Evolutionary conservation across 2,113 vertebrate genomes (phyloP), one percentile per base, ranked within the genome.

Genomic region (Neolamprologus toae): DNA sequence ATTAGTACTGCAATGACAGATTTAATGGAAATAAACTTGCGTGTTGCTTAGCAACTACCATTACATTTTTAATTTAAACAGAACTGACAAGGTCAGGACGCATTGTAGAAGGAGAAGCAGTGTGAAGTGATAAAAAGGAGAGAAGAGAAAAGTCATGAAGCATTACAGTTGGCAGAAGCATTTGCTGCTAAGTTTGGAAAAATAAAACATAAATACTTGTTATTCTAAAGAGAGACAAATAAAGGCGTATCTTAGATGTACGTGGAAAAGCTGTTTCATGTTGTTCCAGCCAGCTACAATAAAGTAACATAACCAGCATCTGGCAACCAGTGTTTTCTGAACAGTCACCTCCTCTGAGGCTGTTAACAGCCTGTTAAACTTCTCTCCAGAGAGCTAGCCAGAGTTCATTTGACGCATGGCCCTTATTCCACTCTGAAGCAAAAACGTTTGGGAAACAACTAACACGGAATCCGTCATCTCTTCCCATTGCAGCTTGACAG

Each of bases 41-140:
- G 82, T 61, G 93, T 94, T 92, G 92, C 93, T 83, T 80, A 90
- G 93, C 91, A 93, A 94, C 91, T 87, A 87, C 53, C 40, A 81
- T 83, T 89, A 82, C 76, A 9, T 83, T 82, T 84, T 6, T 85
- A 40, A 88, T 83, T 49, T 47, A 86, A 89, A 80, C 83, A 42
- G 66, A 83, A 37, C 42, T 11, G 42, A 35, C 35, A 79, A 86
- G 88, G 91, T 89, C 83, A 86, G 49, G 54, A 82, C 6, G 33
- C 23, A 31, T 12, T 61, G 63, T 35, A 49, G 49, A 81, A 13
- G 55, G 23, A 89, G 47, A 86, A 80, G 51, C 23, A 81, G 68
- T 19, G 12, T 49, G 71, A 76, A 31, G 53, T 21, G 1, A 6
- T n/a, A 33, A 79, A 88, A 37, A 33, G 23, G 26, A 40, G 6